Evolutionary conservation across 37 sponge, comb jelly and placozoan genomes (phyloP).

Genomic region (Aplysina aerophoba): DNA sequence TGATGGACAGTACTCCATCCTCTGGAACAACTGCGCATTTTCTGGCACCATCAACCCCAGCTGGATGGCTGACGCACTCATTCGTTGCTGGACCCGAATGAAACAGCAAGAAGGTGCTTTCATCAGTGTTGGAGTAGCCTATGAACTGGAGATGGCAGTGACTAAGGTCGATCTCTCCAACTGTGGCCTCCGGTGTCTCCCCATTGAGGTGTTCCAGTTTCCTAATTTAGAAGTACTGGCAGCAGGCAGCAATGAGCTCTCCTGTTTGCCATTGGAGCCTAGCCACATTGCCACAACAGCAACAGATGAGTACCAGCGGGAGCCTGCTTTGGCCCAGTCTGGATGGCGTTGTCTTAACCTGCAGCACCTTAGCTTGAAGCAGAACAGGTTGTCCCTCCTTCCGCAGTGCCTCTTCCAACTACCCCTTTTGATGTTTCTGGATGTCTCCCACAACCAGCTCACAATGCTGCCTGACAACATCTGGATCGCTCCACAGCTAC

Average conservation of each 20-base stretch:
- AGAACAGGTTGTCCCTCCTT: slow-evolving; percentile 37
- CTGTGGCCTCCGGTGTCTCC: slow-evolving; percentile 46
- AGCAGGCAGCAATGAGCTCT: slow-evolving; percentile 44
- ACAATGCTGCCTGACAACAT: slow-evolving; percentile 51
- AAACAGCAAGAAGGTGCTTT: neutral
- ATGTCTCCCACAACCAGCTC: slow-evolving; percentile 64
- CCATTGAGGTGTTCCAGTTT: slow-evolving; percentile 66
- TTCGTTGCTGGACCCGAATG: slow-evolving; percentile 14
- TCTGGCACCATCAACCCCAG: slow-evolving; percentile 30
- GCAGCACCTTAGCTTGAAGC: slow-evolving; percentile 27
- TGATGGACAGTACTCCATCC: slow-evolving; percentile 22
- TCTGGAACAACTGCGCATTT: slow-evolving; percentile 37
- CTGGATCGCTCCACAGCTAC: slow-evolving; percentile 81
- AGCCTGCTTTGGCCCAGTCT: neutral
- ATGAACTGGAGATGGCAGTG: slow-evolving; percentile 32
- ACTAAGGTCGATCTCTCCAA: slow-evolving; percentile 55
- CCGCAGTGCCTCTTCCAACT: slow-evolving; percentile 73
- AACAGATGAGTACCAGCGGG: neutral
- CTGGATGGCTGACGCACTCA: slow-evolving; percentile 53
- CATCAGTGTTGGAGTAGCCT: neutral
- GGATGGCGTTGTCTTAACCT: slow-evolving; percentile 52
- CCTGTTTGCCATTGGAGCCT: slow-evolving; percentile 45
- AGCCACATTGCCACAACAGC: neutral
- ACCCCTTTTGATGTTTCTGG: slow-evolving; percentile 51
- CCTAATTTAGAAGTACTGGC: slow-evolving; percentile 53